Conservation (phyloP, 2,888 invertebrate genomes). For the Hemicrepidius hirtus region DNA sequence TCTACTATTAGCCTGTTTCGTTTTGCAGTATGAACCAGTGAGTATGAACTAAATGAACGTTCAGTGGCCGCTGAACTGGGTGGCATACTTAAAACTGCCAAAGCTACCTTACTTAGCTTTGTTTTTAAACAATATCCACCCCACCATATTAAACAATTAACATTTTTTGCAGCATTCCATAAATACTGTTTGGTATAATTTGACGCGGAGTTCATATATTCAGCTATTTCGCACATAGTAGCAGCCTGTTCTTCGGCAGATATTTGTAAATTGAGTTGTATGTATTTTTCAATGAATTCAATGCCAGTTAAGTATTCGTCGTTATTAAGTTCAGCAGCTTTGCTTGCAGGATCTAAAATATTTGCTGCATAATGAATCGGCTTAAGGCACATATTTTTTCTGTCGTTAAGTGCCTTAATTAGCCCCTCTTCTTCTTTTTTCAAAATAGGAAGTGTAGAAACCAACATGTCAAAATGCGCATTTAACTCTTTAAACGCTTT, state of each 20-base stretch:
- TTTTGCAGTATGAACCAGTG: constrained; percentile 8
- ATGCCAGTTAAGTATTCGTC: neutral
- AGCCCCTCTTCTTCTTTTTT: neutral
- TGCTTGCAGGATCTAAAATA: neutral
- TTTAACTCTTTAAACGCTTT: neutral
- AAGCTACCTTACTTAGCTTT: neutral
- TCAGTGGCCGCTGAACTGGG: neutral
- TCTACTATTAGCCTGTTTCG: neutral
- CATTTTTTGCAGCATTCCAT: neutral
- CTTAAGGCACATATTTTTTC: neutral
- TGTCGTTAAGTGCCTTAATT: neutral
- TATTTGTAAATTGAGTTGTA: neutral
- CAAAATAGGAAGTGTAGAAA: neutral
- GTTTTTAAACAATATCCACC: constrained; percentile 2
- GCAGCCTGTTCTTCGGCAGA: neutral
- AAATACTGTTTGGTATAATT: neutral
- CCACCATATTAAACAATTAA: neutral
- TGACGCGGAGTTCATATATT: neutral
- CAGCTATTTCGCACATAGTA: neutral
- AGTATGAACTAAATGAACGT: constrained; percentile 8
- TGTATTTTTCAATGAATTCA: neutral
- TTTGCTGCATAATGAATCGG: too few relatives aligned
- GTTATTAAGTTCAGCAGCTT: constrained; percentile 1
- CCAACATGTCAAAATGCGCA: neutral
- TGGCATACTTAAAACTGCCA: constrained; percentile 1